Percentiles rank a stretch among this genome's conserved stretches.
phyloP scores from a whole-genome alignment of 2,888 invertebrate genomes.

The Cyclophora punctaria region DNA sequence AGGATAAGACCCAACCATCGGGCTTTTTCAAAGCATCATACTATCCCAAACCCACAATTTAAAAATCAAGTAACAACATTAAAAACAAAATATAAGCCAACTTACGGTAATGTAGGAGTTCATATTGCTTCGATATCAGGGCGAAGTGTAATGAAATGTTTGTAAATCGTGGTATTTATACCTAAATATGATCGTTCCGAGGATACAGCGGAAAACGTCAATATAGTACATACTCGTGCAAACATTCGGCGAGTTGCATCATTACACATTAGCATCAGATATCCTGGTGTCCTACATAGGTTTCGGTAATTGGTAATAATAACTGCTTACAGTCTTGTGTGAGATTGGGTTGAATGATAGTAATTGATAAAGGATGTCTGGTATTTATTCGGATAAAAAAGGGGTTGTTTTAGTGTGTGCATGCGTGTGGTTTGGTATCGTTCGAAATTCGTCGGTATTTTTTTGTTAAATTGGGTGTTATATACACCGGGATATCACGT shows the following conservation, averaged over 20 bases:
- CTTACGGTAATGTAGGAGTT: slow-evolving; percentile 60
- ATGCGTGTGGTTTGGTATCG: too few relatives aligned
- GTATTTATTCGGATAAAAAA: too few relatives aligned
- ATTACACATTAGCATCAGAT: slow-evolving; percentile 10
- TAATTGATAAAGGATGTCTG: too few relatives aligned
- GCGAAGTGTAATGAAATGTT: slow-evolving; percentile 43
- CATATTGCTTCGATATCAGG: slow-evolving; percentile 47
- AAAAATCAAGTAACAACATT: background rate
- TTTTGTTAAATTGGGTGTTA: too few relatives aligned
- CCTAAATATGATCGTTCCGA: slow-evolving; percentile 7
- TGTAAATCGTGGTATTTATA: slow-evolving; percentile 15
- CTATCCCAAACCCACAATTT: too few relatives aligned
- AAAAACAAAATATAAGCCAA: slow-evolving; percentile 16
- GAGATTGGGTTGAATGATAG: too few relatives aligned
- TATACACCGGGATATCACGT: too few relatives aligned
- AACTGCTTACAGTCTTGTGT: too few relatives aligned
- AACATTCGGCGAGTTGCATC: slow-evolving; percentile 13
- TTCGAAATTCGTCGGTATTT: too few relatives aligned
- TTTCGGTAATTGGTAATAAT: background rate
- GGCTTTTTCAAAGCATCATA: too few relatives aligned
- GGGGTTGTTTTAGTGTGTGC: too few relatives aligned
- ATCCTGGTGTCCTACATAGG: slow-evolving; percentile 5
- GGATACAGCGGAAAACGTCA: slow-evolving; percentile 11
- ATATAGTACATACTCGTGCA: slow-evolving; percentile 10
- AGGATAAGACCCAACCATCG: too few relatives aligned